These are phyloP conservation scores for Diloba caeruleocephala DNA, from an alignment of 2,888 invertebrate genomes.

Conservation along the genomic window DNA sequence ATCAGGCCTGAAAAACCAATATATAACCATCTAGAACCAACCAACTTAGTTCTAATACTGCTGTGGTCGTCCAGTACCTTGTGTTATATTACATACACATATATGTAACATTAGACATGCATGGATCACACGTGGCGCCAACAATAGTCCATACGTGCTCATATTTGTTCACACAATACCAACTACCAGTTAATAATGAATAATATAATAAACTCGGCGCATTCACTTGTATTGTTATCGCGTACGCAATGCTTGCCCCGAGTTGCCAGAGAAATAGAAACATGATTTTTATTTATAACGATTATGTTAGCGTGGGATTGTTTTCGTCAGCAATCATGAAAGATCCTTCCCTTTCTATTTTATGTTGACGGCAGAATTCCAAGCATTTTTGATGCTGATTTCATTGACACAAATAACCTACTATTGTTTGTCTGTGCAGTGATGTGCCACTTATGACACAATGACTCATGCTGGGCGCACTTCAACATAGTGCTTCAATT, in stretches of 20 bases:
- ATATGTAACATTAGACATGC: constrained; percentile 6
- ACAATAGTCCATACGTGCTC: constrained; percentile 4
- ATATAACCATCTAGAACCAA: too few relatives aligned
- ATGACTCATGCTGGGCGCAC: too few relatives aligned
- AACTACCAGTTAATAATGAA: constrained; percentile 9
- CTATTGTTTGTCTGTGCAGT: constrained; percentile 13
- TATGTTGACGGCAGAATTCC: constrained; percentile 4
- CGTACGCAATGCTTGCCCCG: not conserved
- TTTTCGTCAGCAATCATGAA: constrained; percentile 1
- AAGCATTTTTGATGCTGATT: not conserved
- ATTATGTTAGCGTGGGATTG: constrained; percentile 4
- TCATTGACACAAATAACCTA: not conserved
- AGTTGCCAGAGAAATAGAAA: constrained; percentile 1
- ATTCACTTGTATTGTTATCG: constrained; percentile 12
- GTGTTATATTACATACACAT: constrained; percentile 3
- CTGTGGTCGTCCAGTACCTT: not conserved
- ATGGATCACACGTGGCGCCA: constrained; percentile 6
- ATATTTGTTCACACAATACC: constrained; percentile 30
- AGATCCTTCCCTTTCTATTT: not conserved
- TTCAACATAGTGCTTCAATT: too few relatives aligned
- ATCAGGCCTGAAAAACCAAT: too few relatives aligned
- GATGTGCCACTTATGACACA: too few relatives aligned
- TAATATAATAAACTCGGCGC: constrained; percentile 19
- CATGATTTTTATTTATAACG: not conserved
- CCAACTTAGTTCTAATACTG: too few relatives aligned